phyloP scores from a whole-genome alignment of 2,888 invertebrate genomes.

The Portevinia maculata region DNA sequence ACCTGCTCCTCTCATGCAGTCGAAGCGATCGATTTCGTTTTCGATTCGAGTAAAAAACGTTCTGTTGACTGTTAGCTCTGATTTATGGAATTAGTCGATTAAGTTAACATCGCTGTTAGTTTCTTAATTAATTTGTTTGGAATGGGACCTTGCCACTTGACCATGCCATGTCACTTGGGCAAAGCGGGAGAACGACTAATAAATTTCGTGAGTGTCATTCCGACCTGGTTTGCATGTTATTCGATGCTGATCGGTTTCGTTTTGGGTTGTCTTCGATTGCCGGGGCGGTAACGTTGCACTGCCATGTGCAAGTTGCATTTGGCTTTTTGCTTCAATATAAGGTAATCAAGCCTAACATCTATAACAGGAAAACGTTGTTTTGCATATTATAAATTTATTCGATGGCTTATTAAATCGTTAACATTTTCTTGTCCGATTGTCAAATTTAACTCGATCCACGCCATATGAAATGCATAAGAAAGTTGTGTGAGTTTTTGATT shows the following conservation, averaged over 20 bases:
- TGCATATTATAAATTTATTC: conserved; percentile 65
- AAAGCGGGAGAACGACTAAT: conserved; percentile 55
- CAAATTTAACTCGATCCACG: conserved; percentile 48
- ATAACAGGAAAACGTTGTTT: conserved; percentile 58
- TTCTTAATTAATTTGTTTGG: conserved; percentile 74
- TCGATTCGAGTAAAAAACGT: conserved; percentile 43
- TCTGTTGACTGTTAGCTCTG: conserved; percentile 69
- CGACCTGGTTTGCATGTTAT: conserved; percentile 71
- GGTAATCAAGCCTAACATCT: conserved; percentile 36
- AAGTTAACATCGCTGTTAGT: conserved; percentile 74
- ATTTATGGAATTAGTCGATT: conserved; percentile 74
- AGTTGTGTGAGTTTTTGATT: neutral
- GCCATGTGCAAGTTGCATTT: conserved; percentile 11
- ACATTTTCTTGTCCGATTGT: conserved; percentile 59
- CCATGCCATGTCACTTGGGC: conserved; percentile 68
- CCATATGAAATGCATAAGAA: conserved; percentile 16
- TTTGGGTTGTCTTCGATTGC: conserved; percentile 35
- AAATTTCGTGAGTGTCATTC: conserved; percentile 67
- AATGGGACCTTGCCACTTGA: conserved; percentile 74
- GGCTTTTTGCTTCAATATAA: conserved; percentile 11
- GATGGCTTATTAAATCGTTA: conserved; percentile 53
- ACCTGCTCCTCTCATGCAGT: conserved; percentile 56
- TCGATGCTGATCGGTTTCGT: conserved; percentile 71
- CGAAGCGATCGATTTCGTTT: conserved; percentile 69
- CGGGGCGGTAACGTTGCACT: conserved; percentile 7